Percentiles rank a stretch among this genome's conserved stretches.
Evolutionary conservation across 2,888 invertebrate genomes (phyloP).

Genomic region (Euproctis similis): DNA sequence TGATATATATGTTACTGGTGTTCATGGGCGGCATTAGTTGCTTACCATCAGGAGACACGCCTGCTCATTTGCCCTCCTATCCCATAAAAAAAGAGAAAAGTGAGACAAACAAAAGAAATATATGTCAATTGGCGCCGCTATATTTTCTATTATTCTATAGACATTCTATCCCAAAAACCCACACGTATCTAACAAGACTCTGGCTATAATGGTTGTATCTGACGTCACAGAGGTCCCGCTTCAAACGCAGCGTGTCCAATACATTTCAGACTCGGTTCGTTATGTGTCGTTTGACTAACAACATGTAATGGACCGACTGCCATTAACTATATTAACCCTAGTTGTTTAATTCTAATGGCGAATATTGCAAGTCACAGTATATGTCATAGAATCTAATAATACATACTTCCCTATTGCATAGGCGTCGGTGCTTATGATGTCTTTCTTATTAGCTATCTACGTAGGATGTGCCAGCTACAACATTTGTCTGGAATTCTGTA

Average conservation of each 20-base stretch:
- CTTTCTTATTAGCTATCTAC: constrained; percentile 23
- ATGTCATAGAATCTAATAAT: constrained; percentile 26
- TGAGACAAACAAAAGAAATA: too few relatives aligned
- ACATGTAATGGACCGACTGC: constrained; percentile 62
- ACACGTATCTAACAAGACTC: constrained; percentile 12
- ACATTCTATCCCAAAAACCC: too few relatives aligned
- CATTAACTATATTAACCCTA: constrained; percentile 72
- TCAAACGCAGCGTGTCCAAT: constrained; percentile 66
- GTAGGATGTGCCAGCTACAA: too few relatives aligned
- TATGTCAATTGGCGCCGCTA: too few relatives aligned
- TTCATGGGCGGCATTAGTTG: too few relatives aligned
- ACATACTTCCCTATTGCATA: constrained; percentile 29
- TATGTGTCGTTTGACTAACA: constrained; percentile 65
- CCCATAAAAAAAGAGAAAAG: too few relatives aligned
- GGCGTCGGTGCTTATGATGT: constrained; percentile 23
- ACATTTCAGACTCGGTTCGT: constrained; percentile 67
- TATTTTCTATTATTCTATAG: too few relatives aligned
- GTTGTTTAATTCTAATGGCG: constrained; percentile 46
- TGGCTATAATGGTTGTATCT: constrained; percentile 23
- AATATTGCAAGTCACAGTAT: constrained; percentile 62
- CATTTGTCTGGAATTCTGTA: too few relatives aligned
- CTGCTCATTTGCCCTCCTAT: too few relatives aligned
- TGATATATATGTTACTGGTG: too few relatives aligned
- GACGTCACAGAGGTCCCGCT: constrained; percentile 45
- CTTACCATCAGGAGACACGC: too few relatives aligned